Base-by-base conservation (phyloP, 2,888 invertebrate genomes). In the Pollenia angustigena region DNA sequence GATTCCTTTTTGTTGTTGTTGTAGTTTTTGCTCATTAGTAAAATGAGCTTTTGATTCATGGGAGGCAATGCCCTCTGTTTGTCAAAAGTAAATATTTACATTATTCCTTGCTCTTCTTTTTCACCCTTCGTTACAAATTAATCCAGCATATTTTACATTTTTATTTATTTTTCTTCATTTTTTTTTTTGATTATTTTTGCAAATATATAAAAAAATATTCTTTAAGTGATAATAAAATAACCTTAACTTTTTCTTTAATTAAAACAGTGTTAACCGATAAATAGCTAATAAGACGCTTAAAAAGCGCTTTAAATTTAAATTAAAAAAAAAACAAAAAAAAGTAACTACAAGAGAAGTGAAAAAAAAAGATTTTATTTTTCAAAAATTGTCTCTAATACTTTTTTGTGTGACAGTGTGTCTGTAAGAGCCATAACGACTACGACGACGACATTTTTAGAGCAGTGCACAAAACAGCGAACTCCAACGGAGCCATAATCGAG, bases 401-500 rank as follows among this genome's bases (percentile, higher is more conserved):
- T 48, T 64, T 32, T 66, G 60, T 32, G 46, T 40, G 40, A 16
- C 56, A 46, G 1, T 75, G 50, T 74, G 16, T 68, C 62, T 74
- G 68, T 74, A 74, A 40, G 58, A 42, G 58, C 48, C 42, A 44
- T 9, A 23, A 40, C 58, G 23, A 23, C 23, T 23, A 23, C 23
- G 32, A 12, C 32, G 23, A 46, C 66, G 87, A 87, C 87, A 84
- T 68, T 87, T 84, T 84, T 81, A 81, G 86, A 87, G 76, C 83
- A 83, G 60, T 80, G 83, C 80, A 83, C 83, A 80, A 87, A 87
- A 83, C 81, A 76, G 80, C 23, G 74, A 76, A 79, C 84, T 84
- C 84, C 84, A 84, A 54, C 74, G 74, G 81, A 87, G 84, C 81
- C 83, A 74, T 78, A 64, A 72, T 74, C 40, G 48, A 69, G 60